A percentile compares a stretch with the other conserved stretches of the same genome.
These are phyloP conservation scores for Globicephala melas DNA, from an alignment of 2,113 vertebrate species.

Conservation along the genomic window DNA sequence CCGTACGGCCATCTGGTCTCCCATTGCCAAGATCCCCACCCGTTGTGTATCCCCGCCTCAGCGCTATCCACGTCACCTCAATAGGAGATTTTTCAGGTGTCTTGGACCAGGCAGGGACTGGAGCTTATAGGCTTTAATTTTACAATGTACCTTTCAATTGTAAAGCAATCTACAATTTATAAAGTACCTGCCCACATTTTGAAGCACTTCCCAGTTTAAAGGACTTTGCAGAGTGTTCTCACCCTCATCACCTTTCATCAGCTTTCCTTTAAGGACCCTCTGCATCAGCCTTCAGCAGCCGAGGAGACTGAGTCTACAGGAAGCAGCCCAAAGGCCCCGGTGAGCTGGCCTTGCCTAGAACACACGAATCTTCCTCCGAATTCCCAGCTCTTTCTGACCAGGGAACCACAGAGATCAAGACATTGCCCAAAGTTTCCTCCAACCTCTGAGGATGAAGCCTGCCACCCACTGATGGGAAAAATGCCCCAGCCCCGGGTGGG, in stretches of 20 bases:
- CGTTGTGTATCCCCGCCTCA: background rate
- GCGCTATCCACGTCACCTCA: background rate
- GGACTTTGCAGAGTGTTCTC: background rate
- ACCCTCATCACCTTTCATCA: background rate
- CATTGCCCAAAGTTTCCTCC: rapidly evolving
- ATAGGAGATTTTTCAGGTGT: background rate
- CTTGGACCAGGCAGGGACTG: background rate
- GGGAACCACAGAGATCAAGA: background rate
- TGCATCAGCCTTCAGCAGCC: background rate
- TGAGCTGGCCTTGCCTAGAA: background rate
- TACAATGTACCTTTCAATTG: background rate
- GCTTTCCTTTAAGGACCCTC: background rate
- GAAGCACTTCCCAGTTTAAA: background rate
- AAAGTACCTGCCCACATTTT: background rate
- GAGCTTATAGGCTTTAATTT: background rate
- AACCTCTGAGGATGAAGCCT: background rate
- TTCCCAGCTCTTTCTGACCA: rapidly evolving
- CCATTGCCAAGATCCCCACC: background rate
- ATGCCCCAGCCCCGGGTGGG: background rate
- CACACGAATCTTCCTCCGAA: rapidly evolving
- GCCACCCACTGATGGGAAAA: rapidly evolving
- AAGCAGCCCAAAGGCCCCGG: rapidly evolving
- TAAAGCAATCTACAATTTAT: background rate
- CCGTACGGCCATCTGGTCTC: background rate
- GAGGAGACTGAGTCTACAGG: background rate